Conservation (phyloP, 2,797 vertebrate genomes). For the Myripristis jacobus region DNA sequence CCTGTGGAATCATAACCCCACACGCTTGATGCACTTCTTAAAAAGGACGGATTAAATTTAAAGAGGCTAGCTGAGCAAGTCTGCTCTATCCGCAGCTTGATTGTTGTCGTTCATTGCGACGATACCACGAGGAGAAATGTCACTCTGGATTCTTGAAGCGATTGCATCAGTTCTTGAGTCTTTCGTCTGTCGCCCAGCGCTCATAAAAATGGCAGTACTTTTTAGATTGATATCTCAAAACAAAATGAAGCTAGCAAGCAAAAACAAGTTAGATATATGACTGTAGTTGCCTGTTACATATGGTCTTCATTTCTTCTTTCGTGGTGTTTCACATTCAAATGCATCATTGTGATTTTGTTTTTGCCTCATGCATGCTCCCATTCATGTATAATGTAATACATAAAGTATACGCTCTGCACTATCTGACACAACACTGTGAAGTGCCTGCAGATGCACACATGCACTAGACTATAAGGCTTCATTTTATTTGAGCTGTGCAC, state of each 20-base stretch:
- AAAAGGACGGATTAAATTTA: conserved; percentile 66
- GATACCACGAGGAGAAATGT: conserved; percentile 12
- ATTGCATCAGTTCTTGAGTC: background rate
- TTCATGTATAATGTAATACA: no score
- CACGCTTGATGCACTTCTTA: conserved; percentile 64
- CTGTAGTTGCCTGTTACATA: no score
- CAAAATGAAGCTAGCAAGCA: background rate
- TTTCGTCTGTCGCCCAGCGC: background rate
- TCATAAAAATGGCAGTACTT: conserved; percentile 1
- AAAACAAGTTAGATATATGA: no score
- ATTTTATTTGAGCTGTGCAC: background rate
- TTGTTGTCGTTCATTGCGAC: conserved; percentile 11
- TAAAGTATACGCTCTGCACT: background rate
- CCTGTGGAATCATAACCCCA: conserved; percentile 60
- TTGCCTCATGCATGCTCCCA: no score
- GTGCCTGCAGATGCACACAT: no score
- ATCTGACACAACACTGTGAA: no score
- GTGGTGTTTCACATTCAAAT: no score
- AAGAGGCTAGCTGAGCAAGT: conserved; percentile 39
- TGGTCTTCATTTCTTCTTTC: no score
- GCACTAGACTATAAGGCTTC: no score
- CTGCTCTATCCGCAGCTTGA: conserved; percentile 37
- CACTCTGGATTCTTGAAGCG: conserved; percentile 15
- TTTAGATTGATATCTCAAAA: background rate
- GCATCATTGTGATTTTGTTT: no score